Evolutionary conservation across 2,888 invertebrate species (phyloP).

Genomic region (Diadegma fenestrale): DNA sequence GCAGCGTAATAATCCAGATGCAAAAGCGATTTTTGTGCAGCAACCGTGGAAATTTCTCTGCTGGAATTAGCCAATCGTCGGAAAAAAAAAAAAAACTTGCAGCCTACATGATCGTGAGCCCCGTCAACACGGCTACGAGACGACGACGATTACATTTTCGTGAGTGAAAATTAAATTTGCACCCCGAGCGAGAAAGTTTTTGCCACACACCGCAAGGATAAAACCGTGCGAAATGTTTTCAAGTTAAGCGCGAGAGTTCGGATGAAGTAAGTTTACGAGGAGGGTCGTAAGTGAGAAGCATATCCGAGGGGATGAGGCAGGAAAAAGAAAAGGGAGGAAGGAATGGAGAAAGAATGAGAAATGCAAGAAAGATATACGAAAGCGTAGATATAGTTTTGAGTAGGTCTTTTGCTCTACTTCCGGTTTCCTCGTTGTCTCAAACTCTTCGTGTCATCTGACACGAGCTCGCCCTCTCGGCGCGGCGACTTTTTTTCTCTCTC

Average conservation of each 20-base stretch:
- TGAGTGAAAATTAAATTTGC: constrained; percentile 59
- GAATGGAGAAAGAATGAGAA: not conserved
- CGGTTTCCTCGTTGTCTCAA: constrained; percentile 48
- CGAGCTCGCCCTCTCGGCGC: constrained; percentile 48
- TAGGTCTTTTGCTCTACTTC: constrained; percentile 58
- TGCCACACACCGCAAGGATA: constrained; percentile 26
- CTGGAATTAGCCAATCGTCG: not conserved
- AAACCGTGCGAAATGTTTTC: constrained; percentile 47
- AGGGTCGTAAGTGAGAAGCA: constrained; percentile 44
- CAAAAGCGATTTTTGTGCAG: not conserved
- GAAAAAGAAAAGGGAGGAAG: constrained; percentile 1
- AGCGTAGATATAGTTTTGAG: constrained; percentile 55
- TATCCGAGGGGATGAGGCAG: not conserved
- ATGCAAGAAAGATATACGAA: constrained; percentile 27
- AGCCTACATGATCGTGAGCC: constrained; percentile 7
- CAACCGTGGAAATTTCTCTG: not conserved
- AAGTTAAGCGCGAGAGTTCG: constrained; percentile 30
- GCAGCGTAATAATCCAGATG: constrained; percentile 68
- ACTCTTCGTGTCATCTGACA: constrained; percentile 37
- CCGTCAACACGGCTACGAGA: constrained; percentile 7
- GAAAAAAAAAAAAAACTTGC: constrained; percentile 18
- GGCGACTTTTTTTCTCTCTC: not conserved
- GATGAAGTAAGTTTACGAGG: constrained; percentile 53
- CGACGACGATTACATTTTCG: constrained; percentile 66
- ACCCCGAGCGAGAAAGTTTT: constrained; percentile 15